Evolutionary conservation across 2,113 vertebrate species (phyloP), one percentile per base, ranked within the genome.

Genomic region (Okapia johnstoni): DNA sequence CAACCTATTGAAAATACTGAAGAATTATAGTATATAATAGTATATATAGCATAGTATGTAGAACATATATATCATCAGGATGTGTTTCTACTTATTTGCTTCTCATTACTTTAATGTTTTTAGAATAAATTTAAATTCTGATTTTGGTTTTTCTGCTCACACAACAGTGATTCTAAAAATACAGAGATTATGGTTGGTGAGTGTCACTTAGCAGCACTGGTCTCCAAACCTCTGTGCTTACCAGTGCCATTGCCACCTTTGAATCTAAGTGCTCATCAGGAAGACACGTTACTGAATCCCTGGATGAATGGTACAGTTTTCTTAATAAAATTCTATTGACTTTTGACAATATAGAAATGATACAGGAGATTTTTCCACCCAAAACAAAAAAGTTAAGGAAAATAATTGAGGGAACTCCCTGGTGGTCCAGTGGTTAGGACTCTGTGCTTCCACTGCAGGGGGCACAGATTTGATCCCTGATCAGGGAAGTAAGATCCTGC

Each of bases 251-350:
- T 89, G 84, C 94, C 63, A 33, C 58, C 93, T 33, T 36, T 25
- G 0, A 93, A 92, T 93, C 36, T 85, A 13, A 97, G 63, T 52
- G 43, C 63, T 55, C 85, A 66, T 93, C 94, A 88, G 58, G 97
- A 98, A 96, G 83, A 96, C n/a, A 52, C 85, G 76, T 57, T 30
- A 91, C 77, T 91, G 88, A 98, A 97, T 81, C 94, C 98, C 10
- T 91, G 46, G 98, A 96, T 90, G 87, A 98, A 98, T 87, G 99
- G 99, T 99, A 99, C 87, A 2, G 3, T 98, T 97, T 96, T 43
- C 92, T 96, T 36, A 73, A 50, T 95, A 83, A 76, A 85, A 48
- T 80, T 70, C 11, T 85, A 3, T 97, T 55, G 46, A 4, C 25
- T 48, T 95, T 66, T 91, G 79, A 50, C 76, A 54, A 7, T 54